These are phyloP conservation scores for Patiria miniata DNA, from an alignment of 35 echinoderm and acorn worm genomes.

Conservation along the genomic window DNA sequence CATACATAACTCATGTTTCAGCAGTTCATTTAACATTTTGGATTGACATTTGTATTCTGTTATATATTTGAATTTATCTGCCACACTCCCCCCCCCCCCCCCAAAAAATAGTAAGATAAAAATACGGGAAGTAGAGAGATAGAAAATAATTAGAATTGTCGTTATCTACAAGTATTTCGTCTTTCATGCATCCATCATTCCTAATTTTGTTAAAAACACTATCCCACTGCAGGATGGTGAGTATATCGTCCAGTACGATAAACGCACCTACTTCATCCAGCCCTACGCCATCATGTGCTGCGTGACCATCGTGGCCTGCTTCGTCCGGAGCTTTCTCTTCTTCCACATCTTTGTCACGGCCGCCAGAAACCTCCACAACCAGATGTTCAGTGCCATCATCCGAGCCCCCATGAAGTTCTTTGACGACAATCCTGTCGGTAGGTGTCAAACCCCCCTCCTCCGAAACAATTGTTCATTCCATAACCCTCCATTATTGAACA, in stretches of 20 bases:
- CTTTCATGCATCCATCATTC: too few relatives aligned
- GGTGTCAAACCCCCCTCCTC: too few relatives aligned
- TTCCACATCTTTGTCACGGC: conserved; percentile 74
- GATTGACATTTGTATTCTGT: too few relatives aligned
- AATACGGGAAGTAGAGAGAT: too few relatives aligned
- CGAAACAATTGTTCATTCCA: not conserved
- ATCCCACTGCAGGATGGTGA: not conserved
- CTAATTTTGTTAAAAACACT: not conserved
- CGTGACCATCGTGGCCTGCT: conserved; percentile 48
- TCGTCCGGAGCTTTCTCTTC: conserved; percentile 58
- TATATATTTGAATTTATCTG: too few relatives aligned
- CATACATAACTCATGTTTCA: too few relatives aligned
- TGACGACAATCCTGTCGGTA: conserved; percentile 89
- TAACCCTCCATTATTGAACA: not conserved
- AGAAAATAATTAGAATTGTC: too few relatives aligned
- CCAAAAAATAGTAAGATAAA: too few relatives aligned
- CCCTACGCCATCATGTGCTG: conserved; percentile 24
- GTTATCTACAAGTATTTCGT: too few relatives aligned
- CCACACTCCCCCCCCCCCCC: too few relatives aligned
- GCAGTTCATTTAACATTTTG: too few relatives aligned
- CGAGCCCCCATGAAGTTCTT: conserved; percentile 86
- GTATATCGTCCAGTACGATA: not conserved
- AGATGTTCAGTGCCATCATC: conserved; percentile 86
- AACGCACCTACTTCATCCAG: conserved; percentile 19
- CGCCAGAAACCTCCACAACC: conserved; percentile 81